Evolutionary conservation across 1,140 invertebrate species (phyloP).

Genomic region (Dendrolimus kikuchii): DNA sequence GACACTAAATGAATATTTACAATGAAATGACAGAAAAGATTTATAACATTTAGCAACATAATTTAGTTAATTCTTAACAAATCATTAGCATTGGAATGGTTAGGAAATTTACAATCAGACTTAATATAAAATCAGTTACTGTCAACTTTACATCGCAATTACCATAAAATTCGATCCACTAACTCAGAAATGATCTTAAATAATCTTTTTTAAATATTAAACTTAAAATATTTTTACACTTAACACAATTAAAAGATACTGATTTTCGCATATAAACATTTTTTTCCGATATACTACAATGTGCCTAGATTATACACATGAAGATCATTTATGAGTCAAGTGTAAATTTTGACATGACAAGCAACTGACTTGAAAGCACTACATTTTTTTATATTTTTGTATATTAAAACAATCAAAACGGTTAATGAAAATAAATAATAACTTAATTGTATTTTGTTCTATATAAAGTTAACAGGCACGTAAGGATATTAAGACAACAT

Average conservation of each 20-base stretch:
- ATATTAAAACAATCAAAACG: not conserved
- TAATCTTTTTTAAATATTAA: too few relatives aligned
- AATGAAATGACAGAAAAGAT: conserved; percentile 30
- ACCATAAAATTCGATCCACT: too few relatives aligned
- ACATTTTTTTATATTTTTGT: conserved; percentile 6
- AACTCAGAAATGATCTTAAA: too few relatives aligned
- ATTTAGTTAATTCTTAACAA: conserved; percentile 36
- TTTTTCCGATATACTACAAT: too few relatives aligned
- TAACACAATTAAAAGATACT: too few relatives aligned
- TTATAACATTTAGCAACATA: conserved; percentile 63
- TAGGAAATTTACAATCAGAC: conserved; percentile 16
- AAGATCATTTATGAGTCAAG: too few relatives aligned
- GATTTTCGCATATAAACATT: too few relatives aligned
- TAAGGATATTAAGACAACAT: conserved; percentile 4
- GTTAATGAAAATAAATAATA: conserved; percentile 5
- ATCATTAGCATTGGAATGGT: not conserved
- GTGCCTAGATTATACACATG: too few relatives aligned
- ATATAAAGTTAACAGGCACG: conserved; percentile 3
- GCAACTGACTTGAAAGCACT: conserved; percentile 1
- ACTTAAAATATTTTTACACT: too few relatives aligned
- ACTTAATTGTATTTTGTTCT: conserved; percentile 7
- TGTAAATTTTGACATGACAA: not conserved
- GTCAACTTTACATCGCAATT: too few relatives aligned
- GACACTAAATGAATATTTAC: conserved; percentile 54
- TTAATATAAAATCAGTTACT: conserved; percentile 7